Percentiles rank a stretch among this genome's conserved stretches.
Evolutionary conservation across 2,888 invertebrate species (phyloP).

Genomic region (Tetragonula carbonaria): DNA sequence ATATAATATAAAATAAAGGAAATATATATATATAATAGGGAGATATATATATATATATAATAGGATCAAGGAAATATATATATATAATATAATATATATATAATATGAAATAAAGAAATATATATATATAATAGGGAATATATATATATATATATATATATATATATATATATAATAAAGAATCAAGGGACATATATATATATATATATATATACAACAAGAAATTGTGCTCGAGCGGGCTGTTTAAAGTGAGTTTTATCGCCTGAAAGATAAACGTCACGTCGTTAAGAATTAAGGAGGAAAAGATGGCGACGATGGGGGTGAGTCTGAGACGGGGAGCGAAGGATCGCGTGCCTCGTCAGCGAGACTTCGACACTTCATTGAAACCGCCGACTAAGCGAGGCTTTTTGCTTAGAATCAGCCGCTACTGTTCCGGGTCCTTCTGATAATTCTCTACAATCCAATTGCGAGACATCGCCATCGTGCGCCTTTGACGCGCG

Average conservation of each 20-base stretch:
- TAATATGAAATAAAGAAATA: no score
- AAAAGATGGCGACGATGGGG: conserved; percentile 42
- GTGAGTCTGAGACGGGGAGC: conserved; percentile 29
- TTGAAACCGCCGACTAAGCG: conserved; percentile 70
- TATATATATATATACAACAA: no score
- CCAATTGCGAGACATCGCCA: not conserved
- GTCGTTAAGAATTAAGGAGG: conserved; percentile 57
- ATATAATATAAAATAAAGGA: no score
- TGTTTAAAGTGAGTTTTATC: not conserved
- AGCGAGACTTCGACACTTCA: conserved; percentile 71
- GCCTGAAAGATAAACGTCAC: conserved; percentile 41
- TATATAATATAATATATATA: no score
- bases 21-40: no score
- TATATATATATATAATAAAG: no score
- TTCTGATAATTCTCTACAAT: not conserved
- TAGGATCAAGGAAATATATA: no score
- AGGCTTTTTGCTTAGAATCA: conserved; percentile 54
- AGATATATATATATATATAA: no score
- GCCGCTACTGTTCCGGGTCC: conserved; percentile 30
- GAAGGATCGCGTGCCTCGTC: conserved; percentile 59
- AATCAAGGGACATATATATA: no score
- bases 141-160: no score
- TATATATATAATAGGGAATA: no score
- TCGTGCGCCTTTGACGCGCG: no score
- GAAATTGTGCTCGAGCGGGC: conserved; percentile 3